These are phyloP conservation scores for Tinamus guttatus DNA, from an alignment of 2,113 vertebrate genomes.

Conservation along the genomic window DNA sequence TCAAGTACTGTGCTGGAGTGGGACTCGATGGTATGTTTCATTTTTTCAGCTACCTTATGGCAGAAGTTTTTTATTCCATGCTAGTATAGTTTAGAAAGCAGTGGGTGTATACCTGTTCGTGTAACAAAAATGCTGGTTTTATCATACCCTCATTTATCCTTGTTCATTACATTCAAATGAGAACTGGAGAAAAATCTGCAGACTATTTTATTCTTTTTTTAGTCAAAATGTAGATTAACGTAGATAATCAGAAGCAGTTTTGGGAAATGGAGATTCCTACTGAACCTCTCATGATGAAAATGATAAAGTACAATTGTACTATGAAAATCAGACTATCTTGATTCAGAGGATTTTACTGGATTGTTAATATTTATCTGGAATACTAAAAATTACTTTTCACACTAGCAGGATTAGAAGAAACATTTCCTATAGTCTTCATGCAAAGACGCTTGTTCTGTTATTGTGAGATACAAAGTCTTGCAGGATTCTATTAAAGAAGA, in stretches of 20 bases:
- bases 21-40: not conserved
- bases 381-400: not conserved
- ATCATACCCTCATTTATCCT: not conserved
- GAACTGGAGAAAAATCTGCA: not conserved
- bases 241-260: not conserved
- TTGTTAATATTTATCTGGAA: constrained; percentile 15
- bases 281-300: not conserved
- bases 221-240: not conserved
- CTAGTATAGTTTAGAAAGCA: not conserved
- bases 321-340: not conserved
- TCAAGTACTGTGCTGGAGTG: not conserved
- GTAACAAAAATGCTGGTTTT: not conserved
- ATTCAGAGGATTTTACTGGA: not conserved
- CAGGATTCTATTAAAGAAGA: not conserved
- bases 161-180: not conserved
- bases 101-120: not conserved
- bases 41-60: not conserved
- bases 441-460: not conserved
- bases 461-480: not conserved
- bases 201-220: not conserved
- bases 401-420: not conserved
- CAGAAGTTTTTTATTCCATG: not conserved
- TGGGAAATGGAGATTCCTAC: not conserved
- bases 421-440: not conserved
- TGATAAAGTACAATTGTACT: not conserved